Evolutionary conservation across 2,888 invertebrate species (phyloP).

Genomic region (Drosophila dives): DNA sequence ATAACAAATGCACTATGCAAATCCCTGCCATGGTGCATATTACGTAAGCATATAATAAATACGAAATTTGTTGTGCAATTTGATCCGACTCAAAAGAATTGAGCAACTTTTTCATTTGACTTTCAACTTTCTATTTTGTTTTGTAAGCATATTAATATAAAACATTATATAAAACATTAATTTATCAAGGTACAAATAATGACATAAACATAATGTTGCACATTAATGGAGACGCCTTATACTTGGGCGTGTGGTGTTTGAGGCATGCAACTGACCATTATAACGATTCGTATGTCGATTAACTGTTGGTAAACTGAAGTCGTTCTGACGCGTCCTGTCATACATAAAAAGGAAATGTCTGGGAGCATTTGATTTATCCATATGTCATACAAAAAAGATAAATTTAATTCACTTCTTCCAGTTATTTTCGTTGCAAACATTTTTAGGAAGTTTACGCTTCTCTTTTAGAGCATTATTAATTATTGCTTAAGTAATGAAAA

Average conservation of each 20-base stretch:
- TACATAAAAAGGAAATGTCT: no score
- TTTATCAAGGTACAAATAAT: no score
- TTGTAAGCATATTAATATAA: neutral
- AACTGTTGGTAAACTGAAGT: no score
- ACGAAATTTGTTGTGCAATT: conserved; percentile 50
- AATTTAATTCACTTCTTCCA: conserved; percentile 11
- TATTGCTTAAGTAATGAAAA: neutral
- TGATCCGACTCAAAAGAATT: conserved; percentile 18
- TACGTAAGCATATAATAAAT: conserved; percentile 75
- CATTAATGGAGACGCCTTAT: neutral
- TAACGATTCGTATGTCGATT: no score
- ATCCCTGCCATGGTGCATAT: conserved; percentile 27
- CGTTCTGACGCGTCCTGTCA: no score
- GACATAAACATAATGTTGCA: neutral
- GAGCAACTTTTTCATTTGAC: conserved; percentile 43
- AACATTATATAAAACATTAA: no score
- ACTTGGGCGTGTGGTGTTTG: no score
- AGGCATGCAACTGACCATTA: no score
- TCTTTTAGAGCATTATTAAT: neutral
- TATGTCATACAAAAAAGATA: neutral
- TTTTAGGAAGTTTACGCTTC: neutral
- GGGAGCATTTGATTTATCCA: no score
- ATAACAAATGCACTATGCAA: conserved; percentile 53
- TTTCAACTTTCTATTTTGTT: neutral
- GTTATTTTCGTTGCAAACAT: neutral